These are phyloP conservation scores for Natrix natrix DNA, from an alignment of 2,797 vertebrate genomes.

Conservation along the genomic window DNA sequence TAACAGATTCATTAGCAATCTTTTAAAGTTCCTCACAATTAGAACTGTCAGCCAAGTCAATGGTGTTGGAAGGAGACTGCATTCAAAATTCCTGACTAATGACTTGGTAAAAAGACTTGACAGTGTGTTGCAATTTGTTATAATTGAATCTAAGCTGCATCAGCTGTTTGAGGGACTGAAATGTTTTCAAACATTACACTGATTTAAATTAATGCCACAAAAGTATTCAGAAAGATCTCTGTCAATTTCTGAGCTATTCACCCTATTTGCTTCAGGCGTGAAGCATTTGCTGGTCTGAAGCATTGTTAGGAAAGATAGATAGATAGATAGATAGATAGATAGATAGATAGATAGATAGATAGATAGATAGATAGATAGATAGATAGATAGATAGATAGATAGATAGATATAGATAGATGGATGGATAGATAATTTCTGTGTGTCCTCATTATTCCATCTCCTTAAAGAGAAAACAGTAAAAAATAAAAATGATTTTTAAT, in stretches of 20 bases:
- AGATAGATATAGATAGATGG: constrained; percentile 22
- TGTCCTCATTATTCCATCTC: background rate
- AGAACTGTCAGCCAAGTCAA: constrained; percentile 77
- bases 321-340: no score
- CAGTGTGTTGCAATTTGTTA: constrained; percentile 82
- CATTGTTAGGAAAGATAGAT: constrained; percentile 52
- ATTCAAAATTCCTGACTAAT: constrained; percentile 82
- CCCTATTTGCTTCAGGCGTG: constrained; percentile 57
- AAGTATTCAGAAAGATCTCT: constrained; percentile 69
- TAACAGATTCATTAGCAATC: constrained; percentile 85
- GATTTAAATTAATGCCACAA: constrained; percentile 81
- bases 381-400: background rate
- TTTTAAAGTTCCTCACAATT: constrained; percentile 86
- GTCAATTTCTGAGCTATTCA: constrained; percentile 66
- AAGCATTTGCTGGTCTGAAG: constrained; percentile 58
- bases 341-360: constrained; percentile 37
- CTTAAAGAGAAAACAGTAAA: constrained; percentile 42
- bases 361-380: no score
- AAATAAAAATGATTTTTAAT: constrained; percentile 5
- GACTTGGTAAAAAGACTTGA: constrained; percentile 88
- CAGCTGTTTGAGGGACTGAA: constrained; percentile 84
- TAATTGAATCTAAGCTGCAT: constrained; percentile 87
- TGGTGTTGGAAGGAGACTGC: constrained; percentile 56
- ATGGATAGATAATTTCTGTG: background rate
- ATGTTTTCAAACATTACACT: constrained; percentile 84